Evolutionary conservation across 2,113 vertebrate species (phyloP), one percentile per base, ranked within the genome.

Genomic region (Bos taurus): DNA sequence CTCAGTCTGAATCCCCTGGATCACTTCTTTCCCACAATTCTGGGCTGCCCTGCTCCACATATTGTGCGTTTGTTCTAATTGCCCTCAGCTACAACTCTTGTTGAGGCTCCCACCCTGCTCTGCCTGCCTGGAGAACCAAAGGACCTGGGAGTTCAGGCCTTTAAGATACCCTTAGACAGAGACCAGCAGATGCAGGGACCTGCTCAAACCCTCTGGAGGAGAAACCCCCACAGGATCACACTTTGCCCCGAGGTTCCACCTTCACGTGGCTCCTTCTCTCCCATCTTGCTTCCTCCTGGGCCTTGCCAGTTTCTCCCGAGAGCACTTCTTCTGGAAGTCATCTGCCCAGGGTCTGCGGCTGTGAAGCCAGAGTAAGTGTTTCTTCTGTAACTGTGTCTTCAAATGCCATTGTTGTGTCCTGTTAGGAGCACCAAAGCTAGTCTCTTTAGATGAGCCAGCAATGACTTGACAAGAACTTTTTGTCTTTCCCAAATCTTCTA

Each of bases 221-320:
- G 26, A 9, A 0, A 3, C 2, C 3, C 25, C 30, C 9, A 0
- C 1, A 33, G 26, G 26, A 33, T 10, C 67, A 40, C n/a, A 50
- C 17, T 21, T 8, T 16, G 13, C 67, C 43, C 67, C 6, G 14
- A 16, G 36, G 56, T 26, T 57, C 56, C 14, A 52, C 9, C 46
- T 13, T 30, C 48, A 12, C 1, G 5, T 30, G 43, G 26, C 26
- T 80, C 62, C n/a, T 54, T 74, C 1, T 82, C 52, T 59, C 23
- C 16, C 46, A 8, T 62, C 46, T 10, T 81, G 17, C 33, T 48
- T 57, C 33, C 5, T 21, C 28, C 11, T 56, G 25, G 40, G 25
- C 16, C 54, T 77, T 50, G 8, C 14, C 16, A 81, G 59, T 40
- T 52, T 88, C 46, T 64, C 19, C 46, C 14, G 43, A 0, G 6